A percentile compares a stretch with the other conserved stretches of the same genome.
phyloP scores from a whole-genome alignment of 2,888 invertebrate species.

The Odontothrips loti region DNA sequence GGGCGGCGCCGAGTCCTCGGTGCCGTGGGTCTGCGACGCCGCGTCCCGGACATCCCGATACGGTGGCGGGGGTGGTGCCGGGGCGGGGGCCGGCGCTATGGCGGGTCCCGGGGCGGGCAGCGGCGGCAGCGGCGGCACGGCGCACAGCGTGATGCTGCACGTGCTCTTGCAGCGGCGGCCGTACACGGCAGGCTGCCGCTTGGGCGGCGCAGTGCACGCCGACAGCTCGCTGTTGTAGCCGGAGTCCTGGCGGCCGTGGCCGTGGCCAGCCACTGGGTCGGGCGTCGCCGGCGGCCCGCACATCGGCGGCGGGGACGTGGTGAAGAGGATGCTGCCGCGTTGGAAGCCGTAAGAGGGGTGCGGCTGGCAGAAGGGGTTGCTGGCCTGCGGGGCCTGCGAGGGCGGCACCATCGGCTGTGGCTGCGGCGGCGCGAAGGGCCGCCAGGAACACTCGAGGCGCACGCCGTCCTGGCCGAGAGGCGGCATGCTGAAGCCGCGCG shows the following conservation, averaged over 20 bases:
- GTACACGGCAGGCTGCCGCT: conserved; percentile 44
- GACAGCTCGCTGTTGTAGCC: conserved; percentile 56
- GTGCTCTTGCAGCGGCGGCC: conserved; percentile 60
- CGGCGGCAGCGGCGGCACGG: conserved; percentile 47
- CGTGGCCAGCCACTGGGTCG: conserved; percentile 24
- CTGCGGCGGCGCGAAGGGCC: conserved; percentile 44
- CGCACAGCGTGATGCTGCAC: conserved; percentile 60
- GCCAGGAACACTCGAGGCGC: conserved; percentile 54
- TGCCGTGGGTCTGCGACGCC: conserved; percentile 17
- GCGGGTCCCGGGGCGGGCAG: neutral
- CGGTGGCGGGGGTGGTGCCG: neutral
- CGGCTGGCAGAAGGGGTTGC: conserved; percentile 37
- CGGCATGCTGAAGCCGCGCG: conserved; percentile 40
- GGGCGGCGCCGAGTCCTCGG: conserved; percentile 15
- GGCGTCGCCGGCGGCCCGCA: conserved; percentile 35
- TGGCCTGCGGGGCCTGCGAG: conserved; percentile 40
- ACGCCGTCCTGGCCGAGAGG: conserved; percentile 48
- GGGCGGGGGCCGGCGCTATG: neutral
- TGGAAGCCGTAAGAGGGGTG: conserved; percentile 48
- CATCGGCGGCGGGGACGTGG: conserved; percentile 49
- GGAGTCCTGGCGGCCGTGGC: conserved; percentile 45
- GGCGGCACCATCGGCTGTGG: conserved; percentile 36
- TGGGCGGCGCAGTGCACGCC: conserved; percentile 42
- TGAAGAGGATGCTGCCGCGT: conserved; percentile 53
- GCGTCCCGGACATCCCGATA: neutral